Evolutionary conservation across 2,888 invertebrate genomes (phyloP), one percentile per base, ranked within the genome.

Genomic region (Acrobasis consociella): DNA sequence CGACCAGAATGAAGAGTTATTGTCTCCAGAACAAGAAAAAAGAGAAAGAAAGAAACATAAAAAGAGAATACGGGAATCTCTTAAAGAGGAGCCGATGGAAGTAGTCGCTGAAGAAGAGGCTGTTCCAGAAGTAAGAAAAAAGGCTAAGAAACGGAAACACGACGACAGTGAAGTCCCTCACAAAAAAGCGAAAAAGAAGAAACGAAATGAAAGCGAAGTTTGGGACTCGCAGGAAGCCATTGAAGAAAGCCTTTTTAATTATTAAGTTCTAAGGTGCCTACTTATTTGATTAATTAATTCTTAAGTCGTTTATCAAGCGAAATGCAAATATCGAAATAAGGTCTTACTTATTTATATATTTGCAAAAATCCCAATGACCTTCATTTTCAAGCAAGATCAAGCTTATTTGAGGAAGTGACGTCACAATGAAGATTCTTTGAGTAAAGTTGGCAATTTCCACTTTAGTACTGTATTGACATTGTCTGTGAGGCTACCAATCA

Each of bases 221-320:
- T 90, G 90, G 91, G 89, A 86, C 8, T 89, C 88, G 0, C 89
- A 86, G 66, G 79, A 83, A 69, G 86, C 86, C 31, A 90, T 90
- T 67, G 87, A 87, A 72, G 78, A 88, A 72, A 90, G 82, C 69
- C 82, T 91, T 58, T 91, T 91, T 75, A 85, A 82, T 69, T 89
- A 85, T 77, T 89, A 75, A 60, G 11, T 13, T 42, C 42, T 42
- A n/a, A n/a, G 39, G 39, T 39, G 42, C 42, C 11, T 10, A 42
- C 42, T 9, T 46, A 46, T 5, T n/a, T n/a, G n/a, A n/a, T n/a
- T n/a, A n/a, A n/a, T n/a, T n/a, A n/a, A n/a, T n/a, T n/a, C n/a
- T n/a, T n/a, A n/a, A n/a, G n/a, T n/a, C n/a, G n/a, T n/a, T n/a
- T n/a, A n/a, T n/a, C n/a, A n/a, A n/a, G n/a, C n/a, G n/a, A n/a